Base-by-base conservation (phyloP, 2,888 invertebrate species). In the Ophion costatus region DNA sequence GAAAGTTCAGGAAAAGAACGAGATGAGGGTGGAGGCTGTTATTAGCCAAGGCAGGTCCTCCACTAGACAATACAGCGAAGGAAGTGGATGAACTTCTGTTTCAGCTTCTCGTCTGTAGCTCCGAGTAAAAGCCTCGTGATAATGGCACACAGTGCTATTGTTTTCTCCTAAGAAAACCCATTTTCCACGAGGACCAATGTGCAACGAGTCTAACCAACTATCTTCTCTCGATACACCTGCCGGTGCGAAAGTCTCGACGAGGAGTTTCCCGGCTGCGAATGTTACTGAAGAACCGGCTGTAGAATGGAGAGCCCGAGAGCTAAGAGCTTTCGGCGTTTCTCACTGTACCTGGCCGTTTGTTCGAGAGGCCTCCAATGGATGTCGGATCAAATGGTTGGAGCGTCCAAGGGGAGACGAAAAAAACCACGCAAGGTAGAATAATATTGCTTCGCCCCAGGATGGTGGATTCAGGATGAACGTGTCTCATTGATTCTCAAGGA, bases 61-160 rank as follows among this genome's bases (percentile, higher is more conserved):
- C 79, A 77, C 78, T 87, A 85, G 89, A 89, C 88, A 88, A 88
- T 88, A 87, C 82, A 70, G 77, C 66, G 81, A 71, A 82, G 80
- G 75, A 87, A 87, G 83, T 80, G 70, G 69, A 86, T 82, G 67
- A 80, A 87, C 64, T 80, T 66, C 51, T 38, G 75, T 66, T 75
- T 56, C 63, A 38, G 56, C 70, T 66, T 29, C 61, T 78, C 59
- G n/a, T 61, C 56, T 75, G 38, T 59, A 67, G 22, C 74, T 74
- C 63, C 45, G 56, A 81, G 71, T 57, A 75, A 80, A 76, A 77
- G 70, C 51, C 51, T 51, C 79, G 82, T 64, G 83, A 87, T 85
- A 88, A 86, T 86, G 82, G 86, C 73, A 57, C 63, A 69, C 70
- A 71, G 77, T 76, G 51, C 76, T 66, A 86, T 88, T 88, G 87